Evolutionary conservation across 2,888 invertebrate genomes (phyloP).

Genomic region (Minunthozetes semirufus): DNA sequence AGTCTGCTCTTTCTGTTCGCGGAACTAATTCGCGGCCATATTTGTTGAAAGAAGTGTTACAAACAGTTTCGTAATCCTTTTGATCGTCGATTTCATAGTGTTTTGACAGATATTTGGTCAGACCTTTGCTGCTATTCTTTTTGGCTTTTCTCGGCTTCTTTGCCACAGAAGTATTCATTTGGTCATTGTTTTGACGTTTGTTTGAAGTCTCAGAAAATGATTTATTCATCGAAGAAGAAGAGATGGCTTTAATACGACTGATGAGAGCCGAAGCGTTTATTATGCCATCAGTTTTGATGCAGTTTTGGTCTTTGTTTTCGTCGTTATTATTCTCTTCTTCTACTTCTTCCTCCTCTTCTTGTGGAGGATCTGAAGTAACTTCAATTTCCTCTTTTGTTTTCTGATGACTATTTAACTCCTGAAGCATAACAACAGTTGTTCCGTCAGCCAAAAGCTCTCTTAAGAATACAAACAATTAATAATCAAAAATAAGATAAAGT

Average conservation of each 20-base stretch:
- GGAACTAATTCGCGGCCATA: slow-evolving; percentile 17
- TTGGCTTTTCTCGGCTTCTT: background rate
- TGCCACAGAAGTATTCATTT: background rate
- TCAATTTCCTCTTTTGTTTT: background rate
- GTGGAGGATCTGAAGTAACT: too few species aligned
- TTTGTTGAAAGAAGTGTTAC: slow-evolving; percentile 28
- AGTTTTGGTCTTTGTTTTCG: background rate
- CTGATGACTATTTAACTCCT: slow-evolving; percentile 24
- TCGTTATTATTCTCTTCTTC: background rate
- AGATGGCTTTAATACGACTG: background rate
- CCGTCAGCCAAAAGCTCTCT: slow-evolving; percentile 32
- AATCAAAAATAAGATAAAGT: background rate
- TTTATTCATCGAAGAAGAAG: background rate
- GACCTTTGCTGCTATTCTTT: background rate
- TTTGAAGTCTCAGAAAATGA: background rate
- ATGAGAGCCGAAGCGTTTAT: background rate
- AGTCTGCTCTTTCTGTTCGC: background rate
- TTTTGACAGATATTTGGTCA: slow-evolving; percentile 8
- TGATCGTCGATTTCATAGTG: slow-evolving; percentile 16
- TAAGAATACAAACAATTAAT: background rate
- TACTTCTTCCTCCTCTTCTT: background rate
- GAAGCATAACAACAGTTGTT: slow-evolving; percentile 28
- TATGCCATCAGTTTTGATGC: background rate
- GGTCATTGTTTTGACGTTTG: background rate
- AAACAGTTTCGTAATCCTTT: slow-evolving; percentile 28